Evolutionary conservation across 2,113 vertebrate species (phyloP).

Genomic region (Lagopus leucura): DNA sequence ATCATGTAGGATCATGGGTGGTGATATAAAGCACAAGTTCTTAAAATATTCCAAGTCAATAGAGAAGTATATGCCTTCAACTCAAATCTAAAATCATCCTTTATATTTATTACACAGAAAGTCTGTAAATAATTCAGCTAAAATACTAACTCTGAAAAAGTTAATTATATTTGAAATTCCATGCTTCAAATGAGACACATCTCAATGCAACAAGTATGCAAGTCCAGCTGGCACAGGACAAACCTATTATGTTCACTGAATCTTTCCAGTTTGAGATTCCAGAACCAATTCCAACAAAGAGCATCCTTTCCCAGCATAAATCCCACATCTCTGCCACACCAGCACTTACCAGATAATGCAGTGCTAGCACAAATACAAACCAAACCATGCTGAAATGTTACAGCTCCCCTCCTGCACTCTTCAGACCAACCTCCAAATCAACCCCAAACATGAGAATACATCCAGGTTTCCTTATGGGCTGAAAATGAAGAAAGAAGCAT

Average conservation of each 20-base stretch:
- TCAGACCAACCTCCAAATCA: background rate
- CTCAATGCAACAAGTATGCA: background rate
- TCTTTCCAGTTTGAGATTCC: background rate
- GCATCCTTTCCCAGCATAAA: background rate
- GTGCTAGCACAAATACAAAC: background rate
- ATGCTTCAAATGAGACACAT: background rate
- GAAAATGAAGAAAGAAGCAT: background rate
- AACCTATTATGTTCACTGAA: background rate
- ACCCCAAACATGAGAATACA: background rate
- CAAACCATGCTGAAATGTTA: background rate
- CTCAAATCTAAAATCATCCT: background rate
- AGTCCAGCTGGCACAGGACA: background rate
- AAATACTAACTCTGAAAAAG: background rate
- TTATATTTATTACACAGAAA: background rate
- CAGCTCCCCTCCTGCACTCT: background rate
- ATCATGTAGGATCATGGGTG: rapidly evolving
- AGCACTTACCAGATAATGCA: rapidly evolving
- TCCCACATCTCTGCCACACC: background rate
- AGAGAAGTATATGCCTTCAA: background rate
- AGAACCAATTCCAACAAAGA: background rate
- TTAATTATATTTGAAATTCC: background rate
- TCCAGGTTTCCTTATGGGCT: background rate
- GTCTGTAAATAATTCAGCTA: background rate
- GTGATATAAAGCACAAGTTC: background rate
- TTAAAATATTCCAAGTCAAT: background rate